These are phyloP conservation scores for Anthonomus grandis DNA, from an alignment of 1,140 invertebrate genomes.

Conservation along the genomic window DNA sequence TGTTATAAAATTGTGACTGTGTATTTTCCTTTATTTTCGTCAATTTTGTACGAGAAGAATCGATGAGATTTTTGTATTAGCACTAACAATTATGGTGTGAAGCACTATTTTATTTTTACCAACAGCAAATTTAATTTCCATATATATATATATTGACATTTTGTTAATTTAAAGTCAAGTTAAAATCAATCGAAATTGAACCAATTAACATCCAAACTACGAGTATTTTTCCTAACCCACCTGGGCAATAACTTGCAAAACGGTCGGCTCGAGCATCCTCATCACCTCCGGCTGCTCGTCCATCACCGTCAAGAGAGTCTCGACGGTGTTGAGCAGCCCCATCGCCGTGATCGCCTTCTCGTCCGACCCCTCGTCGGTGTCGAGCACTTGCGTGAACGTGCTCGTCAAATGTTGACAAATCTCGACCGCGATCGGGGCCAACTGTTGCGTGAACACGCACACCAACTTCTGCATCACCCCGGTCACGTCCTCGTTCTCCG, in stretches of 20 bases:
- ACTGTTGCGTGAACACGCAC: conserved; percentile 85
- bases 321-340: conserved; percentile 94
- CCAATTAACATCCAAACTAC: too few species aligned
- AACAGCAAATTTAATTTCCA: too few species aligned
- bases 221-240: too few species aligned
- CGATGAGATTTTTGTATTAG: too few species aligned
- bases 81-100: too few species aligned
- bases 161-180: too few species aligned
- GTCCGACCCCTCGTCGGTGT: conserved; percentile 84
- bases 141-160: too few species aligned
- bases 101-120: too few species aligned
- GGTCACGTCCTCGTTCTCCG: conserved; percentile 96
- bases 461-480: conserved; percentile 95
- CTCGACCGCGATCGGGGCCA: conserved; percentile 91
- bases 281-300: conserved; percentile 88
- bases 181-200: too few species aligned
- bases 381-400: conserved; percentile 86
- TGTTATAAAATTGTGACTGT: too few species aligned
- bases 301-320: conserved; percentile 92
- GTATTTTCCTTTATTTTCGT: too few species aligned
- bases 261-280: conserved; percentile 85
- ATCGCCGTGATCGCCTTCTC: conserved; percentile 97
- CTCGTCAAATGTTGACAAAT: conserved; percentile 91
- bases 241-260: conserved; percentile 87
- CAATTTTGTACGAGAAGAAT: too few species aligned